A percentile compares a stretch with the other conserved stretches of the same genome.
phyloP scores from a whole-genome alignment of 2,797 vertebrate species.

The Sebastolobus altivelis region DNA sequence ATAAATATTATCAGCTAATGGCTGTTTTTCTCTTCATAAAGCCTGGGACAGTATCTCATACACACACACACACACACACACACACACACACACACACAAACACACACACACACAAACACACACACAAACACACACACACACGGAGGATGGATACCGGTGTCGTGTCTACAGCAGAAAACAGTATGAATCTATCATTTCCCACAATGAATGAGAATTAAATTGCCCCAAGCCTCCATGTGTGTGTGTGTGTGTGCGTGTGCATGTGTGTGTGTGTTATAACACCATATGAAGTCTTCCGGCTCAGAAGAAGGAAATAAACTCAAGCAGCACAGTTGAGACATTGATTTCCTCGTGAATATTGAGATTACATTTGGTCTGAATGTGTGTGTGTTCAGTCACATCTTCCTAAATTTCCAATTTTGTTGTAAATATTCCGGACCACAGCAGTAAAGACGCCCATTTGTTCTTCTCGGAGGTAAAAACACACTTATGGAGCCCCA shows the following conservation, averaged over 20 bases:
- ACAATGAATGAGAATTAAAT: slow-evolving; percentile 20
- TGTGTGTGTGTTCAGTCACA: neutral
- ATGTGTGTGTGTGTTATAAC: slow-evolving; percentile 17
- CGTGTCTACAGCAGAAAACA: slow-evolving; percentile 13
- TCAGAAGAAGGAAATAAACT: slow-evolving; percentile 41
- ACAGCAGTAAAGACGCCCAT: neutral
- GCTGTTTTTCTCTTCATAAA: slow-evolving; percentile 16
- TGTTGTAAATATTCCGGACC: neutral
- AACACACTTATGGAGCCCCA: neutral
- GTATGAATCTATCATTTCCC: slow-evolving; percentile 21
- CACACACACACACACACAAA: slow-evolving; percentile 2
- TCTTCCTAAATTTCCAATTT: too few relatives aligned
- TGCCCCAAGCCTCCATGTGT: neutral
- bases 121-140: neutral
- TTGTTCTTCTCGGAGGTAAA: neutral
- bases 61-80: neutral
- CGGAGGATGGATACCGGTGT: slow-evolving; percentile 17
- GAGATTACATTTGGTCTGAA: slow-evolving; percentile 6
- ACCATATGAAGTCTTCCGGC: slow-evolving; percentile 50
- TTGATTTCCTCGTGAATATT: slow-evolving; percentile 21
- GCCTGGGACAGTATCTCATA: neutral
- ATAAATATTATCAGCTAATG: slow-evolving; percentile 24
- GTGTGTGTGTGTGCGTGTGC: neutral
- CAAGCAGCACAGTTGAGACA: slow-evolving; percentile 37
- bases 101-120: neutral